Percentiles rank a stretch among this genome's conserved stretches.
Conservation (phyloP, 2,888 invertebrate genomes). For the Nephrotoma flavescens region DNA sequence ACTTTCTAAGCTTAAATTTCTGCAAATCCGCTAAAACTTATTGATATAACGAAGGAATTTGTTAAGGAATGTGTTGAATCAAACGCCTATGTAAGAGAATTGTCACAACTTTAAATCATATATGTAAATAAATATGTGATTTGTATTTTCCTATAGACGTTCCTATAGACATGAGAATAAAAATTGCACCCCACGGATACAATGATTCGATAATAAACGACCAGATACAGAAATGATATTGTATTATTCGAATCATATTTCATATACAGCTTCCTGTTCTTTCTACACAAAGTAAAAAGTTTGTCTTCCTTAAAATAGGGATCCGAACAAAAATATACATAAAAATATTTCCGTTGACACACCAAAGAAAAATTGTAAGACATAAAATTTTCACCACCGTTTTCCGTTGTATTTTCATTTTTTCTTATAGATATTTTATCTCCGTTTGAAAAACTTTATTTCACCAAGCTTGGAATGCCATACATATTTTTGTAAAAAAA, state of each 20-base stretch:
- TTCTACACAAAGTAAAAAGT: background rate
- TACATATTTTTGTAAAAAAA: background rate
- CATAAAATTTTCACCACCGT: background rate
- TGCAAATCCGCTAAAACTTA: background rate
- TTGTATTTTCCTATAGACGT: no score
- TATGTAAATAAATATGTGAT: background rate
- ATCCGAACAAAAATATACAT: background rate
- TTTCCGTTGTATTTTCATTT: background rate
- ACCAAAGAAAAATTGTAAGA: background rate
- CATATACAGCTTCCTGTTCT: background rate
- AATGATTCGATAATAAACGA: background rate
- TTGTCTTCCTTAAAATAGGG: background rate
- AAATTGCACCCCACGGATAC: background rate
- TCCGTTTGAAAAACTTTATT: background rate
- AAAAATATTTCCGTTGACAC: background rate
- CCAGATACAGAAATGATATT: background rate
- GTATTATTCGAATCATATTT: background rate
- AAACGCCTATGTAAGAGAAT: background rate
- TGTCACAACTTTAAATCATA: background rate
- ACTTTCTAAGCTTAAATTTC: background rate
- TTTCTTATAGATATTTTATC: background rate
- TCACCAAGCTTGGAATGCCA: background rate
- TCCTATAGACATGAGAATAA: background rate
- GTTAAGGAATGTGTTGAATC: background rate
- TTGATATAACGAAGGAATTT: background rate